Base-by-base conservation (phyloP, 2,888 invertebrate genomes). In the Calliopum simillimum region DNA sequence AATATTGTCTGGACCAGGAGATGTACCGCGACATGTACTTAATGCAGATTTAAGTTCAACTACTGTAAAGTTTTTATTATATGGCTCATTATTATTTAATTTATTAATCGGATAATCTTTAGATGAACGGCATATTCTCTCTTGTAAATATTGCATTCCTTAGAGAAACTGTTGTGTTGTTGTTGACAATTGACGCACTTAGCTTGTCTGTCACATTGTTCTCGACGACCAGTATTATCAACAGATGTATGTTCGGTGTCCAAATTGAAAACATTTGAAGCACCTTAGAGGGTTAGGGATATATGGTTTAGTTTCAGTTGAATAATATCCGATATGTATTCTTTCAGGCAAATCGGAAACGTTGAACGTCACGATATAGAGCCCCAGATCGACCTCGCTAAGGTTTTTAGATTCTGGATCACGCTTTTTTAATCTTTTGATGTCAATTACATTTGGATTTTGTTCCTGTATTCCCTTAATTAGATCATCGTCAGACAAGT, bases 141-240 rank as follows among this genome's bases (percentile, higher is more conserved):
- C n/a, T n/a, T n/a, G n/a, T n/a, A n/a, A n/a, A n/a, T n/a, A n/a
- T n/a, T n/a, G n/a, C n/a, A n/a, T n/a, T n/a, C n/a, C n/a, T n/a
- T n/a, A n/a, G n/a, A n/a, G n/a, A n/a, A n/a, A n/a, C n/a, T n/a
- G n/a, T n/a, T n/a, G n/a, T n/a, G n/a, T n/a, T n/a, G n/a, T n/a
- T n/a, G n/a, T 71, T 71, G 68, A 21, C 71, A 68, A 19, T 53
- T 68, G 2, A 13, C 53, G 47, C 68, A 68, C 33, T 71, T 71
- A 49, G 71, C 49, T 6, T 33, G 44, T 44, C 21, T 58, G 2
- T 64, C 21, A 16, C 68, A 68, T 51, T 68, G 68, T 64, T 58
- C 51, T 2, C 53, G 58, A 46, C 25, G 19, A 5, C 64, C 63
- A 46, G 25, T n/a, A 21, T 46, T 41, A 41, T 68, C 64, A 6